phyloP scores from a whole-genome alignment of 2,113 vertebrate species.

The Atractosteus spatula region DNA sequence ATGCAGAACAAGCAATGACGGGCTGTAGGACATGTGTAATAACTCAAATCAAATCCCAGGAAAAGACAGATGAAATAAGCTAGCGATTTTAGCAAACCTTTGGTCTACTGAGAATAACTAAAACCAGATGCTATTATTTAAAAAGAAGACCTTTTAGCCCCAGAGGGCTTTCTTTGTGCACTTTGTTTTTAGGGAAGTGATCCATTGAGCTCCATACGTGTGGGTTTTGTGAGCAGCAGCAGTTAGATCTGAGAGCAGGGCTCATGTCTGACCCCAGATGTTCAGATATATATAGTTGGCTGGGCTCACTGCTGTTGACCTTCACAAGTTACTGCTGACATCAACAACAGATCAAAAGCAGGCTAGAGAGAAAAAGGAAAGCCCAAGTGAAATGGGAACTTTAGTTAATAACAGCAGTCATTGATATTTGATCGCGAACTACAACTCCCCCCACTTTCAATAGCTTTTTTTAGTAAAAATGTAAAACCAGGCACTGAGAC shows the following conservation, averaged over 20 bases:
- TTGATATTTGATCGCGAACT: constrained; percentile 26
- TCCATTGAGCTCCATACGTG: background rate
- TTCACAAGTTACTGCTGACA: constrained; percentile 28
- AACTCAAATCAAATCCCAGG: too few species aligned
- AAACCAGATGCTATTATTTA: too few species aligned
- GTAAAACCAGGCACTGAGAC: too few species aligned
- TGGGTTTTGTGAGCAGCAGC: too few species aligned
- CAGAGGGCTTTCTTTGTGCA: too few species aligned
- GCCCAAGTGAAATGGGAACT: background rate
- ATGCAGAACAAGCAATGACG: too few species aligned
- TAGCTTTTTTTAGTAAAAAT: constrained; percentile 7
- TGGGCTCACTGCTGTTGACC: constrained; percentile 22
- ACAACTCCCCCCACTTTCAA: constrained; percentile 19
- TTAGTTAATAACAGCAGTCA: constrained; percentile 18
- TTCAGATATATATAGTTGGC: constrained; percentile 7
- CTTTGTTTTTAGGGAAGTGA: background rate
- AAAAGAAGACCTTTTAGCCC: too few species aligned
- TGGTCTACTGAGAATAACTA: too few species aligned
- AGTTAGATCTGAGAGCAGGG: too few species aligned
- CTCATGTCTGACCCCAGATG: constrained; percentile 7
- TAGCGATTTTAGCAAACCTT: too few species aligned
- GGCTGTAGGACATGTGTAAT: too few species aligned
- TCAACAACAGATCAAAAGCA: constrained; percentile 30
- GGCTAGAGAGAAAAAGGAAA: constrained; percentile 8
- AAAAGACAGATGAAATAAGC: too few species aligned